Base-by-base conservation (phyloP, 2,113 vertebrate species). In the Lontra canadensis region DNA sequence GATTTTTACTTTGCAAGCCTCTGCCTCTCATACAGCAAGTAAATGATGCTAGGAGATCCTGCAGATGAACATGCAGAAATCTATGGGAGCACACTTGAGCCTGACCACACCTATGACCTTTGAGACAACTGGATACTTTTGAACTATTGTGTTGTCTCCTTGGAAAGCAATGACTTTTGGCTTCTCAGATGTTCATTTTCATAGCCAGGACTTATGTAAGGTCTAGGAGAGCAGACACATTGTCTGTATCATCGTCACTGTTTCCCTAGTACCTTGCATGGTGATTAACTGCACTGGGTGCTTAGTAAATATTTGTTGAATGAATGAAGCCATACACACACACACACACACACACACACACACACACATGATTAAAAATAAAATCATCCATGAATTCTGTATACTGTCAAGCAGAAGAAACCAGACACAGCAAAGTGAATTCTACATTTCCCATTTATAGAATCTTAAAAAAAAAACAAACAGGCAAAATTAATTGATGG, bases 131-230 rank as follows among this genome's bases (percentile, higher is more conserved):
- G 7, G 26, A 39, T 59, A 65, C 39, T 21, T 34, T 52, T 23
- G 25, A 84, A 69, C 4, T 59, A 31, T 34, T 61, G 20, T 55
- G 36, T 8, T 86, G 80, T 90, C 49, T 81, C 67, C 69, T 21
- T 89, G 52, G 44, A 85, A 95, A 96, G 87, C 83, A 71, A 25
- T 80, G 63, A 34, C 65, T 65, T 93, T 63, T 78, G 52, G 85
- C 91, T 82, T 25, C 82, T 92, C 47, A 44, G 23, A 47, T 47
- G 21, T 29, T 57, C 44, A 23, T 79, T 84, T 93, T 71, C 59
- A 26, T 57, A 73, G 73, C 69, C 49, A 73, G 73, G 74, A 79
- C 74, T 18, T n/a, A 17, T 34, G 5, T 9, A 11, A 29, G 10
- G 94, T 65, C 23, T 20, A 39, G 63, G 8, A 63, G 59, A 91